Percentiles rank a stretch among this genome's conserved stretches.
Evolutionary conservation across 2,797 vertebrate genomes (phyloP).

Genomic region (Neomorphus geoffroyi): DNA sequence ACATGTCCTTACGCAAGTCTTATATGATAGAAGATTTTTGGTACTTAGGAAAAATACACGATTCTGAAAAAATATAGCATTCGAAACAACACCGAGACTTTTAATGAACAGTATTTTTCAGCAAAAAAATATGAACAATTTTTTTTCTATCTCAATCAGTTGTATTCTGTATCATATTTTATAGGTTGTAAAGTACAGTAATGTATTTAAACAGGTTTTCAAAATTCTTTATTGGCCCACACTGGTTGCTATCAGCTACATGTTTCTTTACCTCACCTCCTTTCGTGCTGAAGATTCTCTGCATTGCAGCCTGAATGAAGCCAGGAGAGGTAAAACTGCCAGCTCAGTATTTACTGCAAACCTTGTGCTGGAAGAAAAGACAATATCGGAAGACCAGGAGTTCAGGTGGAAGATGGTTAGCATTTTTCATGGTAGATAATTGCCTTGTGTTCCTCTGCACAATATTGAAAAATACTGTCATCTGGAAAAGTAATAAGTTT

Average conservation of each 20-base stretch:
- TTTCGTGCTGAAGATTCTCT: neutral
- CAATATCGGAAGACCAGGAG: neutral
- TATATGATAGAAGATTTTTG: neutral
- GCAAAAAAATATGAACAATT: neutral
- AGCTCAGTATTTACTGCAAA: neutral
- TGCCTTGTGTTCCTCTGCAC: neutral
- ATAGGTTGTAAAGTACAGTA: neutral
- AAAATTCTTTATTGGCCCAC: neutral
- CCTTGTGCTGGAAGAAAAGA: neutral
- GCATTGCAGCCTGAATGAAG: neutral
- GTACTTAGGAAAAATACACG: neutral
- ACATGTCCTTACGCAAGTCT: neutral
- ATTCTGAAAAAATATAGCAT: neutral
- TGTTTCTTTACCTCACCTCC: neutral
- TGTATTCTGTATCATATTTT: neutral
- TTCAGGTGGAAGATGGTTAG: neutral
- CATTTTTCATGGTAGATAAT: neutral
- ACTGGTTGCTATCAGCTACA: accelerated
- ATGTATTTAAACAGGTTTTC: neutral
- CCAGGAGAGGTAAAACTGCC: neutral
- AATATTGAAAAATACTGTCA: neutral
- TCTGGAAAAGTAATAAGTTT: neutral
- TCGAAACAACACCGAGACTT: neutral
- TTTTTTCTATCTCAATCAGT: neutral
- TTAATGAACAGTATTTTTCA: neutral